Evolutionary conservation across 2,888 invertebrate species (phyloP).

Genomic region (Graphium colonna): DNA sequence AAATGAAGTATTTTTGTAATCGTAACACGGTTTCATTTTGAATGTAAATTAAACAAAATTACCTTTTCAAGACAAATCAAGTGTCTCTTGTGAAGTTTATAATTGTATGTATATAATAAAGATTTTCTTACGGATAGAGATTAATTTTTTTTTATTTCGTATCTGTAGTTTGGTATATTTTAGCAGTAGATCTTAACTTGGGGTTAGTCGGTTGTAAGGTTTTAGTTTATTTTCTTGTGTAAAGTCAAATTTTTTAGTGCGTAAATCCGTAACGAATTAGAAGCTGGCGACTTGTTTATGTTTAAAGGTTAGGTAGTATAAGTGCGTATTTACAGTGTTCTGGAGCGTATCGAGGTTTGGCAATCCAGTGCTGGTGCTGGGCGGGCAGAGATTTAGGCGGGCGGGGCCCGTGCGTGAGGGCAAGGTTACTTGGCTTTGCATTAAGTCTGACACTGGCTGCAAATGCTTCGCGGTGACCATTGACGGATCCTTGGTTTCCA

Average conservation of each 20-base stretch:
- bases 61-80: not conserved
- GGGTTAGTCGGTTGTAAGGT: not conserved
- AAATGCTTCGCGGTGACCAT: constrained; percentile 51
- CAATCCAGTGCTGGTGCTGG: constrained; percentile 59
- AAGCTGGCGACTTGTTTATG: too few species aligned
- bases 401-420: constrained; percentile 34
- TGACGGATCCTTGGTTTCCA: constrained; percentile 41
- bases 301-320: constrained; percentile 30
- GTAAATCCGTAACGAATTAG: too few species aligned
- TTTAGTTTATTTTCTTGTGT: too few species aligned
- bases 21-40: not conserved
- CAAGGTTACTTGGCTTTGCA: constrained; percentile 55
- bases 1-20: not conserved
- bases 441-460: constrained; percentile 64
- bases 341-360: constrained; percentile 60
- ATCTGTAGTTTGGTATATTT: too few species aligned
- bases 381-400: constrained; percentile 54
- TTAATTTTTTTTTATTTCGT: too few species aligned
- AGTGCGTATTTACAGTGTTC: constrained; percentile 50
- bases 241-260: too few species aligned
- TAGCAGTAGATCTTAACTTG: not conserved
- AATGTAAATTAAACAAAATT: not conserved
- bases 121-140: not conserved
- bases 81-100: not conserved
- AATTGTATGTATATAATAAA: not conserved